Conservation (phyloP, 2,113 vertebrate genomes). For the Percina caprodes region DNA sequence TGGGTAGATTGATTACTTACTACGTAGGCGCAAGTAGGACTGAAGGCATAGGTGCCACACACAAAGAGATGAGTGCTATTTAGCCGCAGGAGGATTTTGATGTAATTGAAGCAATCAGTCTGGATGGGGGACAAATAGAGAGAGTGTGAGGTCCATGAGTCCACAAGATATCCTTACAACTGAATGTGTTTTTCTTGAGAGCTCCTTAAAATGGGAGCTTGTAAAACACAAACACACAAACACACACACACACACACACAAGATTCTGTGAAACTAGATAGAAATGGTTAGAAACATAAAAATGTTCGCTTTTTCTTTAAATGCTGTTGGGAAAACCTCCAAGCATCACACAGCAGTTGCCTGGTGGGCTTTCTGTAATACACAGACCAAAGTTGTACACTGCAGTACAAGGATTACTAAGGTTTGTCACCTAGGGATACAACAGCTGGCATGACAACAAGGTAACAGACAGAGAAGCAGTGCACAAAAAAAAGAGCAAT, state of each 20-base stretch:
- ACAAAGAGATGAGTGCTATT: slow-evolving; percentile 94
- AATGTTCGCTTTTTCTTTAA: slow-evolving; percentile 12
- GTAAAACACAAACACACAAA: not conserved
- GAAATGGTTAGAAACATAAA: slow-evolving; percentile 9
- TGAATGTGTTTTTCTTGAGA: slow-evolving; percentile 23
- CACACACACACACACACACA: slow-evolving; percentile 1
- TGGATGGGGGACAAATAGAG: slow-evolving; percentile 73
- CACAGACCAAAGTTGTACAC: slow-evolving; percentile 45
- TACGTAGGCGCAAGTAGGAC: slow-evolving; percentile 92
- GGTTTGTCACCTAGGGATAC: slow-evolving; percentile 71
- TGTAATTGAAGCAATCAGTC: slow-evolving; percentile 98
- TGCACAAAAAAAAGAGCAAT: slow-evolving; percentile 38
- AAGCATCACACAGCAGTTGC: slow-evolving; percentile 47
- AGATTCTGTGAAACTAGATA: slow-evolving; percentile 4
- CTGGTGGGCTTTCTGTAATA: slow-evolving; percentile 54
- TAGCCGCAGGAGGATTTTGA: slow-evolving; percentile 94
- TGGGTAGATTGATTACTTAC: slow-evolving; percentile 84
- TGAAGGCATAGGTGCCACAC: slow-evolving; percentile 97
- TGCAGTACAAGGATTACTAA: slow-evolving; percentile 58
- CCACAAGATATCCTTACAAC: slow-evolving; percentile 15
- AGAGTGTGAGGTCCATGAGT: slow-evolving; percentile 17
- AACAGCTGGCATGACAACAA: slow-evolving; percentile 76
- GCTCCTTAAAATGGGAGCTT: slow-evolving; percentile 20
- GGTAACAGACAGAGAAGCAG: slow-evolving; percentile 49
- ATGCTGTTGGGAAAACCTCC: slow-evolving; percentile 49